Base-by-base conservation (phyloP, 2,888 invertebrate species). In the Villa cingulata region DNA sequence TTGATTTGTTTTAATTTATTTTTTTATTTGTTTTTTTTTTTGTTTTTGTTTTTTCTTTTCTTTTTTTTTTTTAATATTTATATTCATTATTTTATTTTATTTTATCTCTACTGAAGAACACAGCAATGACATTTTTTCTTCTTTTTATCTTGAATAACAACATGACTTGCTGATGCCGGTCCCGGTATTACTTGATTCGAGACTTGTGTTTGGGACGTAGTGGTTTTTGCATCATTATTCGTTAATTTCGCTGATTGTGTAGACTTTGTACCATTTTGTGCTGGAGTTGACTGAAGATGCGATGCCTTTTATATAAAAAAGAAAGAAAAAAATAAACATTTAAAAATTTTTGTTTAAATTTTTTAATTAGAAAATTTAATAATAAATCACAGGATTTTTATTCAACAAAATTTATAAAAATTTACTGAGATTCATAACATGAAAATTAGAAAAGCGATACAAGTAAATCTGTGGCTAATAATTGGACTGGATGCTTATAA, bases 121-220 rank as follows among this genome's bases (percentile, higher is more conserved):
- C 92, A 92, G 77, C 91, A 91, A 71, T 87, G 85, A 80, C 90
- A 90, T 75, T 89, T 90, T 72, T 86, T 87, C 75, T 90, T 91
- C 78, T 91, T 91, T 77, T 91, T 90, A 66, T 91, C 68, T 48
- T 68, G 69, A 57, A 70, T 80, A 66, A 86, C 85, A 64, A 92
- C 87, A 70, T 86, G 89, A 70, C 91, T 91, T 56, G 89, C 86
- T 70, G 88, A 87, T 62, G 77, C 77, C 44, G 83, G 83, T 64
- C 85, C 83, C 59, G 82, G 83, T 51, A 82, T 80, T 59, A 83
- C 81, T 61, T 68, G 63, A 57, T 69, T 69, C 57, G 68, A 68
- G 53, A 70, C 63, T 58, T 70, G 68, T 54, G 66, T 63, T 57
- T 65, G 59, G 45, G 76, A 59, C 56, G 65, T 63, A 57, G 57